These are phyloP conservation scores for Emmelina monodactyla DNA, from an alignment of 2,888 invertebrate species.

Conservation along the genomic window DNA sequence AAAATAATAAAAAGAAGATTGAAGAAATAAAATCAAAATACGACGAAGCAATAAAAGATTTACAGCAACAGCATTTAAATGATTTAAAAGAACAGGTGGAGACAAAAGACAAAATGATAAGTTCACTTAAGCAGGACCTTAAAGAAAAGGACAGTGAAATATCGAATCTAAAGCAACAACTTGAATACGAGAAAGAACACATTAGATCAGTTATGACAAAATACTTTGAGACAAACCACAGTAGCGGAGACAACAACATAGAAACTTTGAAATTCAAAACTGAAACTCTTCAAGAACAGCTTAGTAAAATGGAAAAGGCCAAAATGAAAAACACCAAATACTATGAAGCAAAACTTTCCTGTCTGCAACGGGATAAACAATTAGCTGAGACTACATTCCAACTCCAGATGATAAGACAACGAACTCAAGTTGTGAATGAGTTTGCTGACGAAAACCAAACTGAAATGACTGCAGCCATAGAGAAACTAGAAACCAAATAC, in stretches of 20 bases:
- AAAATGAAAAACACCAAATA: slow-evolving; percentile 32
- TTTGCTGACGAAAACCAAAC: slow-evolving; percentile 36
- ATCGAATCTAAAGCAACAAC: slow-evolving; percentile 22
- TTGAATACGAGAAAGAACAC: slow-evolving; percentile 24
- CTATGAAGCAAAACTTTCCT: slow-evolving; percentile 38
- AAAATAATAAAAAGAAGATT: slow-evolving; percentile 30
- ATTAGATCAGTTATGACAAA: background rate
- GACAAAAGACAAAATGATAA: slow-evolving; percentile 22
- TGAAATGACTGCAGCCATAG: slow-evolving; percentile 33
- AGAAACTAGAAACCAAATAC: slow-evolving; percentile 47
- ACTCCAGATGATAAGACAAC: slow-evolving; percentile 41
- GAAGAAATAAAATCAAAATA: slow-evolving; percentile 28
- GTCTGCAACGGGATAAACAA: slow-evolving; percentile 43
- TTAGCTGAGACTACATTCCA: slow-evolving; percentile 43
- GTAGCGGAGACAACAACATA: slow-evolving; percentile 18
- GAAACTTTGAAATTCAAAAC: slow-evolving; percentile 24
- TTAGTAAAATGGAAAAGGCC: slow-evolving; percentile 38
- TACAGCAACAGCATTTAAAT: slow-evolving; percentile 20
- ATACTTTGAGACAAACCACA: background rate
- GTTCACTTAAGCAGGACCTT: slow-evolving; percentile 32
- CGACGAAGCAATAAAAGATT: slow-evolving; percentile 26
- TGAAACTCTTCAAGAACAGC: slow-evolving; percentile 36
- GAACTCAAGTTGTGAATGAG: slow-evolving; percentile 41
- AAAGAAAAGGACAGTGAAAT: slow-evolving; percentile 35
- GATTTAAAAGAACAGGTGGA: slow-evolving; percentile 23